Conservation (phyloP, 1,140 invertebrate species). For the Drosophila seguyi region DNA sequence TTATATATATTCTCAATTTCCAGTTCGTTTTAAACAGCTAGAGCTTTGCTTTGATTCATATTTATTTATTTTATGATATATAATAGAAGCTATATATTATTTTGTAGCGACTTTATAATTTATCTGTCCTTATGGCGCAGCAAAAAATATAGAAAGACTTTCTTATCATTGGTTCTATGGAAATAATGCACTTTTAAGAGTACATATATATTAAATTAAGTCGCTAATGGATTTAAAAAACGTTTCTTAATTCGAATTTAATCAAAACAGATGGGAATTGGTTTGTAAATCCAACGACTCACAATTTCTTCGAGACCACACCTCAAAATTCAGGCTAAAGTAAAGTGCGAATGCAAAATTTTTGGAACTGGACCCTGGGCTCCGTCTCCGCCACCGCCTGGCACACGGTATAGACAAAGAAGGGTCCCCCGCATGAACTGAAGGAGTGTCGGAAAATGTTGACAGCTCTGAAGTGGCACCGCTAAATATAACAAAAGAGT, state of each 20-base stretch:
- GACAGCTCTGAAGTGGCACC: slow-evolving; percentile 19
- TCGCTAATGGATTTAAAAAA: neutral
- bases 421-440: slow-evolving; percentile 6
- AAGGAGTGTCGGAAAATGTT: slow-evolving; percentile 17
- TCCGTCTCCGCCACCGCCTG: neutral
- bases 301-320: neutral
- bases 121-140: neutral
- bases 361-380: slow-evolving; percentile 5
- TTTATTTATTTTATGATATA: neutral
- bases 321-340: slow-evolving; percentile 3
- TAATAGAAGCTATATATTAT: neutral
- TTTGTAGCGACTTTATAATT: neutral
- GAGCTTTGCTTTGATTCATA: neutral
- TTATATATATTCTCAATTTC: neutral
- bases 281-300: neutral
- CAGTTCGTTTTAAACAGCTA: neutral
- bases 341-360: neutral
- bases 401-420: slow-evolving; percentile 10
- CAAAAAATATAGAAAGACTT: neutral
- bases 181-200: neutral
- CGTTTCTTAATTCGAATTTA: neutral
- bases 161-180: neutral
- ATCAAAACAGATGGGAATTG: neutral
- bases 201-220: neutral
- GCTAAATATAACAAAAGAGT: slow-evolving; percentile 17